Evolutionary conservation across 2,888 invertebrate species (phyloP), one percentile per base, ranked within the genome.

Genomic region (Synergus japonicus): DNA sequence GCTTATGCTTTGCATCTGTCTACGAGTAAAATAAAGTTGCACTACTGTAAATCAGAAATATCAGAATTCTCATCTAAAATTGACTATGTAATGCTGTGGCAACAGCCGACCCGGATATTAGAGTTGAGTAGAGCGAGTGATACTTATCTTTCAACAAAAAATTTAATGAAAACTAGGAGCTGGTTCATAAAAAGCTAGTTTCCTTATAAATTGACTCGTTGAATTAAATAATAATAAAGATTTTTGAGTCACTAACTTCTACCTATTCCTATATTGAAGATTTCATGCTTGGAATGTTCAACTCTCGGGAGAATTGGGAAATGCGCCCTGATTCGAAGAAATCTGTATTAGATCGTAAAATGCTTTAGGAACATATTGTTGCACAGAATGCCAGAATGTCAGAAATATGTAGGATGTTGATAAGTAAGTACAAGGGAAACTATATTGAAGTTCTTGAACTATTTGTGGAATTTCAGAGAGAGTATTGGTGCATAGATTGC

Each of bases 401-500:
- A 60, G 10, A 60, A 60, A 12, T 60, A 22, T 60, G 22, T 60
- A 60, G 9, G 22, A 60, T 9, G 60, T 60, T 22, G 22, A 60
- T 60, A 22, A 60, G 22, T 22, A 10, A 22, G 22, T 22, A 60
- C 10, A 9, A 22, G 22, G 22, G 54, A n/a, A 60, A 60, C 22
- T 22, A 22, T 60, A 60, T 18, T 22, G 22, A 60, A 60, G 60
- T 60, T 60, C 22, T 60, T 60, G 69, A 79, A 77, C 79, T 49
- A 67, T 67, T 76, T n/a, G 10, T 15, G 67, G 29, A 22, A 46
- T 49, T 18, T 60, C 2, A 22, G 12, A 22, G 12, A 60, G 60
- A n/a, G 54, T 37, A 37, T 37, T 13, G n/a, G n/a, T n/a, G 60
- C 69, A 65, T 22, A 60, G 4, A 22, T 60, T 60, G 12, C 60